A percentile compares a stretch with the other conserved stretches of the same genome.
phyloP scores from a whole-genome alignment of 2,113 vertebrate genomes.

The Syngnathoides biaculeatus region DNA sequence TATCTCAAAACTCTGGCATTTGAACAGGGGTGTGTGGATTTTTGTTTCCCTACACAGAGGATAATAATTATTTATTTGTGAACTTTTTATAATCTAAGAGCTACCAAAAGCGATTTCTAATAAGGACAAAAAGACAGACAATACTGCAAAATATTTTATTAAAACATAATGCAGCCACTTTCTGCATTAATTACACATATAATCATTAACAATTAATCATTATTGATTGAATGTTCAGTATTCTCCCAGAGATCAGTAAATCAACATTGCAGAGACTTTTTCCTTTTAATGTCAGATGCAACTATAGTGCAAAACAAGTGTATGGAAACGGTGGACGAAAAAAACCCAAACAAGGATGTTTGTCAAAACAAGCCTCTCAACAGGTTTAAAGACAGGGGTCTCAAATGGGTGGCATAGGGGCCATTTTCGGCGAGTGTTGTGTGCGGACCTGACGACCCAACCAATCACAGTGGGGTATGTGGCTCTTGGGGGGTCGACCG shows the following conservation, averaged over 20 bases:
- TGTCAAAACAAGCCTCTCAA: not conserved
- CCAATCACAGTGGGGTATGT: too few relatives aligned
- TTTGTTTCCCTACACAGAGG: too few relatives aligned
- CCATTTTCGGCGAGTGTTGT: too few relatives aligned
- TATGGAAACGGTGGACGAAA: too few relatives aligned
- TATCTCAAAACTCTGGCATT: too few relatives aligned
- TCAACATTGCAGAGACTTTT: not conserved
- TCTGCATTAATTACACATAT: not conserved
- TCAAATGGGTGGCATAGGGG: too few relatives aligned
- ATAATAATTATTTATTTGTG: too few relatives aligned
- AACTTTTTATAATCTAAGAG: too few relatives aligned
- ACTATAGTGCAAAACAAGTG: constrained; percentile 27
- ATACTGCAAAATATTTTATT: not conserved
- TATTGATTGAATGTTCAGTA: constrained; percentile 37
- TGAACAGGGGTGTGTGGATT: too few relatives aligned
- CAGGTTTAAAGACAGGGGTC: too few relatives aligned
- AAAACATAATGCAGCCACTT: not conserved
- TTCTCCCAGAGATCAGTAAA: constrained; percentile 41
- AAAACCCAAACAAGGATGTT: not conserved
- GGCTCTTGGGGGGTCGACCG: too few relatives aligned
- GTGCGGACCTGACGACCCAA: too few relatives aligned
- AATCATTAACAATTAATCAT: constrained; percentile 4
- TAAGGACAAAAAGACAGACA: not conserved
- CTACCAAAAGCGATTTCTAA: not conserved
- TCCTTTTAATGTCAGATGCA: not conserved